phyloP scores from a whole-genome alignment of 2,888 invertebrate genomes.

The Acanthosepion lycidas region DNA sequence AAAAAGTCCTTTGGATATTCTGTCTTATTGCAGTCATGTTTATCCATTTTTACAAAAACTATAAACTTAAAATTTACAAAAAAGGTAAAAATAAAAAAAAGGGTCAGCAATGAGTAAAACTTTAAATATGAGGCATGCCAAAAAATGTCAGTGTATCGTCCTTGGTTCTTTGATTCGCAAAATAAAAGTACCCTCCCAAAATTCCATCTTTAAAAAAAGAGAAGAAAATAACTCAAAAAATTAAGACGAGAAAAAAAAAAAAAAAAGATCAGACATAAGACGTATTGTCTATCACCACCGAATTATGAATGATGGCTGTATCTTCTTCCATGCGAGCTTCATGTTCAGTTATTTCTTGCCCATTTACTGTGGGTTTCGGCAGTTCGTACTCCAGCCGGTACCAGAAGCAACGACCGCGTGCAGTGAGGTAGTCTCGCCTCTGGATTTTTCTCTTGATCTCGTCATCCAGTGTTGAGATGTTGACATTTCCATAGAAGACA shows the following conservation, averaged over 20 bases:
- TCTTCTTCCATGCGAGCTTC: not conserved
- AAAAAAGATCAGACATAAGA: conserved; percentile 33
- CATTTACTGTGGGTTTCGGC: conserved; percentile 5
- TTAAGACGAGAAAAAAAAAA: not conserved
- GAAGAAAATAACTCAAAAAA: too few species aligned
- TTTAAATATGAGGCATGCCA: too few species aligned
- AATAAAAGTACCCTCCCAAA: too few species aligned
- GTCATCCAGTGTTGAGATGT: conserved; percentile 37
- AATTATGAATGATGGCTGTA: conserved; percentile 2
- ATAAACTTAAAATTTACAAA: too few species aligned
- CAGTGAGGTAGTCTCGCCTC: conserved; percentile 40
- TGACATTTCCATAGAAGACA: conserved; percentile 41
- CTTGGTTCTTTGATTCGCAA: too few species aligned
- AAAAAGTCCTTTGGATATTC: too few species aligned
- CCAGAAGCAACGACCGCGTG: conserved; percentile 44
- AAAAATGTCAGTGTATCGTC: too few species aligned
- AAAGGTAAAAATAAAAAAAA: too few species aligned
- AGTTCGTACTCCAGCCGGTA: conserved; percentile 43
- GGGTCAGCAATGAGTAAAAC: too few species aligned
- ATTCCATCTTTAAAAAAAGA: too few species aligned
- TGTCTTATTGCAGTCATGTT: too few species aligned
- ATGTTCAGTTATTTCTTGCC: not conserved
- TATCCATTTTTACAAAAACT: too few species aligned
- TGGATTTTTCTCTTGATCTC: conserved; percentile 36
- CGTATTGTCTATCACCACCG: conserved; percentile 1